Conservation (phyloP, 2,888 invertebrate genomes). For the Tiphia femorata region DNA sequence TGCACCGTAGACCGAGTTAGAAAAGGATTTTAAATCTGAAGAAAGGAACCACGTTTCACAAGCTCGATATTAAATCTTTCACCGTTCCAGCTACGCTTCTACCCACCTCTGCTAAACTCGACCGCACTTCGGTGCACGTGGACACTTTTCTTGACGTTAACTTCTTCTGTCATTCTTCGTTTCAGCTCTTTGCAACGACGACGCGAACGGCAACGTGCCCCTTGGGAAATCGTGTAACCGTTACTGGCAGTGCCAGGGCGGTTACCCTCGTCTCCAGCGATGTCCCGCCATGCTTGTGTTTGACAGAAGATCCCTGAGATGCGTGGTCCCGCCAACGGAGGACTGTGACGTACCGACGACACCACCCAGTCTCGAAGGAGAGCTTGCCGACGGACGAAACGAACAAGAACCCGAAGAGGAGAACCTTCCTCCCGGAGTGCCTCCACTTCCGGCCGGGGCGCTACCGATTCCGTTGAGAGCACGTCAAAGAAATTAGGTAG, state of each 20-base stretch:
- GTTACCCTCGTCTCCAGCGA: slow-evolving; percentile 90
- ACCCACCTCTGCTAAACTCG: too few species aligned
- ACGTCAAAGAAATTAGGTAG: slow-evolving; percentile 59
- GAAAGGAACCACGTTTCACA: too few species aligned
- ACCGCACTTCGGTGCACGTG: too few species aligned
- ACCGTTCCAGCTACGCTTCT: too few species aligned
- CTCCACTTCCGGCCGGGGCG: slow-evolving; percentile 64
- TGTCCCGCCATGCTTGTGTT: slow-evolving; percentile 93
- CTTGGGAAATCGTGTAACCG: slow-evolving; percentile 93
- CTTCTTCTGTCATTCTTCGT: slow-evolving; percentile 35
- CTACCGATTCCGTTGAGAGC: slow-evolving; percentile 60
- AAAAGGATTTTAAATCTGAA: too few species aligned
- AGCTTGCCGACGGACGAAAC: slow-evolving; percentile 60
- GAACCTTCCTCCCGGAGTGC: slow-evolving; percentile 65
- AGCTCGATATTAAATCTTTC: too few species aligned
- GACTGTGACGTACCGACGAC: slow-evolving; percentile 90
- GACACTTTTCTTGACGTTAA: background rate
- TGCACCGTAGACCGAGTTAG: background rate
- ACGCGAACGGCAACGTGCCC: slow-evolving; percentile 91
- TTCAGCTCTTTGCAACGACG: slow-evolving; percentile 90
- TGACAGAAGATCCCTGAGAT: slow-evolving; percentile 84
- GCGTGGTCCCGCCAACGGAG: slow-evolving; percentile 90
- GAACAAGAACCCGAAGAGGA: slow-evolving; percentile 66
- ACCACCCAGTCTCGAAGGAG: slow-evolving; percentile 70
- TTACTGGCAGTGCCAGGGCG: slow-evolving; percentile 95